These are phyloP conservation scores for Hirtodrosophila duncani DNA, from an alignment of 2,888 invertebrate genomes.

Conservation along the genomic window DNA sequence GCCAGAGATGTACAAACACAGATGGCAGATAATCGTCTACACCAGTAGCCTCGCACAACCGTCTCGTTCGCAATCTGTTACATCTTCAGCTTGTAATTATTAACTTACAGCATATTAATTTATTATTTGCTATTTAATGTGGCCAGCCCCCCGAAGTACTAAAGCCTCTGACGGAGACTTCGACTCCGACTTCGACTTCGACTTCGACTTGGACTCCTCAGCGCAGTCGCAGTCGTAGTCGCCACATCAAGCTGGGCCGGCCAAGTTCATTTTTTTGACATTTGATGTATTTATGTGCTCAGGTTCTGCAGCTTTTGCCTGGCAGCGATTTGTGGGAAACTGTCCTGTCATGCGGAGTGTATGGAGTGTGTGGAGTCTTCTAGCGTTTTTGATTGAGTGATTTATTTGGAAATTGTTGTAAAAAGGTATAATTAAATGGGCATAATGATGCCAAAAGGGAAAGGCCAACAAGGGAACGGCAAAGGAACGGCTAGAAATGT, in stretches of 20 bases:
- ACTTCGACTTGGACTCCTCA: not conserved
- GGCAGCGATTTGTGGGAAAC: slow-evolving; percentile 70
- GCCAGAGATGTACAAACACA: no score
- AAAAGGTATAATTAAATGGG: slow-evolving; percentile 69
- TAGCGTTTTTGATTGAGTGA: slow-evolving; percentile 69
- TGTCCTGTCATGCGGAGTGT: slow-evolving; percentile 67
- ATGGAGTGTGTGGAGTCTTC: slow-evolving; percentile 49
- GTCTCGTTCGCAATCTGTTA: no score
- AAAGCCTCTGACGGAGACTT: no score
- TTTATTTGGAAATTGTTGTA: slow-evolving; percentile 70
- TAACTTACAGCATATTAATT: slow-evolving; percentile 71
- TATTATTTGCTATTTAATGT: slow-evolving; percentile 71
- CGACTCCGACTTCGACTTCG: not conserved
- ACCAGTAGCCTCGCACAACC: slow-evolving; percentile 63
- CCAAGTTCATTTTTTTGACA: no score
- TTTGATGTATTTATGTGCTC: no score
- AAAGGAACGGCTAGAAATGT: no score
- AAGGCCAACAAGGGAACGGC: slow-evolving; percentile 56
- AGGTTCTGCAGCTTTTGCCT: slow-evolving; percentile 4
- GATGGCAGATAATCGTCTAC: no score
- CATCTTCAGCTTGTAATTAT: slow-evolving; percentile 66
- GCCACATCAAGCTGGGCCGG: not conserved
- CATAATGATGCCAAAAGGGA: slow-evolving; percentile 67
- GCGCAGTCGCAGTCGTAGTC: no score
- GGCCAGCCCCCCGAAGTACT: slow-evolving; percentile 55